Evolutionary conservation across 2,888 invertebrate genomes (phyloP).

Genomic region (Arge pagana): DNA sequence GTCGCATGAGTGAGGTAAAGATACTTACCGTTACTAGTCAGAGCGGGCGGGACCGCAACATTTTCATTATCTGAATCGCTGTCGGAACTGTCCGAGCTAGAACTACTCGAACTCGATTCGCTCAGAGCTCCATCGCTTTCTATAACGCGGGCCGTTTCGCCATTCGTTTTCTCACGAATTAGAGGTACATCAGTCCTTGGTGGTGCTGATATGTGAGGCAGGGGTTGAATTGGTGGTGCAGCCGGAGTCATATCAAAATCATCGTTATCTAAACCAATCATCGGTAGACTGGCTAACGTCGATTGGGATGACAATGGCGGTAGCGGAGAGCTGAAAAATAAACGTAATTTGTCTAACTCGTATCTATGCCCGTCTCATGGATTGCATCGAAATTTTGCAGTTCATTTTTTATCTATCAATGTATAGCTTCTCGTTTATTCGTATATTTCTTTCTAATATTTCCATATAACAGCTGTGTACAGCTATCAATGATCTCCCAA

Average conservation of each 20-base stretch:
- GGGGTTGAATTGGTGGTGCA: constrained; percentile 37
- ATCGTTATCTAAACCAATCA: constrained; percentile 73
- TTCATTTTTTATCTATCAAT: no score
- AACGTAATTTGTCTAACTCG: constrained; percentile 27
- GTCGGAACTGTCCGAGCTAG: constrained; percentile 57
- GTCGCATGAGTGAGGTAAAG: no score
- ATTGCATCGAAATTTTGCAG: no score
- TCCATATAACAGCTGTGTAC: no score
- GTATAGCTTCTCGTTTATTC: no score
- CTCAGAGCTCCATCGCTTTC: constrained; percentile 45
- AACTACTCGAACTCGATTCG: constrained; percentile 53
- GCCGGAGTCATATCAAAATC: constrained; percentile 43
- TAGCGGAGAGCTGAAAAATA: constrained; percentile 63
- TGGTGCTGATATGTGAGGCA: constrained; percentile 26
- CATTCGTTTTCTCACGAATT: constrained; percentile 8
- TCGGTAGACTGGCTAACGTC: constrained; percentile 74
- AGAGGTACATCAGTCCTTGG: constrained; percentile 31
- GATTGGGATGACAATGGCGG: constrained; percentile 65
- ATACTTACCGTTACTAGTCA: constrained; percentile 44
- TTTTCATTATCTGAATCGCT: constrained; percentile 59
- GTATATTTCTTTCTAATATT: no score
- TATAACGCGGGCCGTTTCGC: constrained; percentile 3
- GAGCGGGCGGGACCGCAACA: constrained; percentile 36
- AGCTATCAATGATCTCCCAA: no score
- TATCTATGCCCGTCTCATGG: no score